phyloP scores from a whole-genome alignment of 2,888 invertebrate species.

The Harpalus rubripes region DNA sequence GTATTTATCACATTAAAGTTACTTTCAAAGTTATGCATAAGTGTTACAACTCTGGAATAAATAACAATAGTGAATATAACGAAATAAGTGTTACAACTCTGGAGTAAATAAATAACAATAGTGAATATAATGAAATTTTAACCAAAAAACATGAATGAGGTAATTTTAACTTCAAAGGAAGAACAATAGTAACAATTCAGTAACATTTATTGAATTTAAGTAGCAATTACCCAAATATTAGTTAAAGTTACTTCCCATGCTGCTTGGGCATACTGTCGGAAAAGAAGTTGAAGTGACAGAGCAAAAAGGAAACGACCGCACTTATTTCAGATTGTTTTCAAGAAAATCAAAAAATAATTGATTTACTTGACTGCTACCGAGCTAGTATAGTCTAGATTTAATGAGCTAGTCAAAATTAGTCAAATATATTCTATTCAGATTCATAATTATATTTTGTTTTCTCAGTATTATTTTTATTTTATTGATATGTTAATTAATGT shows the following conservation, averaged over 20 bases:
- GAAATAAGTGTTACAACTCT: no score
- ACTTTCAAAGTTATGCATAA: neutral
- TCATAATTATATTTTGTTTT: constrained; percentile 5
- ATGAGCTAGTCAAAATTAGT: constrained; percentile 18
- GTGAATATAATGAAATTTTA: neutral
- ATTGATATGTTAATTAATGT: neutral
- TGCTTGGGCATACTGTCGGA: neutral
- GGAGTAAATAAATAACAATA: neutral
- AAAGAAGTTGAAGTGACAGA: constrained; percentile 31
- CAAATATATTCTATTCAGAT: constrained; percentile 5
- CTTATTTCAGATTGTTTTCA: constrained; percentile 13
- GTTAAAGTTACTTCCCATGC: neutral
- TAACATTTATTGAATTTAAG: neutral
- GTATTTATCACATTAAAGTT: no score
- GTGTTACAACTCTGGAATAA: neutral
- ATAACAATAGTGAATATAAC: no score
- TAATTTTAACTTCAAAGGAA: neutral
- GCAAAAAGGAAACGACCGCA: constrained; percentile 24
- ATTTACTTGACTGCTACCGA: constrained; percentile 11
- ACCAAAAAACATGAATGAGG: neutral
- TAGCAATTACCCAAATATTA: neutral
- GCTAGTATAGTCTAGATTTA: constrained; percentile 18
- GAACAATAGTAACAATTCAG: neutral
- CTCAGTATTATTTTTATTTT: neutral
- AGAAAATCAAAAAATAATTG: constrained; percentile 7